Base-by-base conservation (phyloP, 2,113 vertebrate species). In the Cacatua alba region DNA sequence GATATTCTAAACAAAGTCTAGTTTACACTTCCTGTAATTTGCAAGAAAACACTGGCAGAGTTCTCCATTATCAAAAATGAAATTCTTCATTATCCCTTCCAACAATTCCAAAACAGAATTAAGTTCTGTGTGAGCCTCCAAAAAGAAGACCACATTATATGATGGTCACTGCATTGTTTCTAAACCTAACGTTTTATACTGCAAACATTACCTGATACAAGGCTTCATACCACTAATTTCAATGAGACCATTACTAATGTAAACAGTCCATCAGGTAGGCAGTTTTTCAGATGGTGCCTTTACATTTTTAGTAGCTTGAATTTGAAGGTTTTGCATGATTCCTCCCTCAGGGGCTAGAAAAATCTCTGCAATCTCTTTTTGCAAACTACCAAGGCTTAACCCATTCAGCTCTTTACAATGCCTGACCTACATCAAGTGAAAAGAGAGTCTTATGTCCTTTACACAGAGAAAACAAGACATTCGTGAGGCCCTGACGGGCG, bases 401-500 rank as follows among this genome's bases (percentile, higher is more conserved):
- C 39, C 86, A 91, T 92, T 96, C 87, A 95, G 48, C 65, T 80
- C 60, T 68, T 85, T 25, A 94, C 92, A 96, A 96, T 92, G 88
- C 88, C 92, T 95, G 95, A 96, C 95, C 95, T 92, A 95, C 75
- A 93, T 89, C 75, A 93, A 93, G 64, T 91, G 77, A 86, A 92
- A 92, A 74, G 86, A 63, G 48, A 57, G 60, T 68, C 63, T 69
- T 67, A 39, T 15, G 48, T 82, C 78, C 70, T 80, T 62, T 26
- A 74, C 48, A 72, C 35, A 52, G 26, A 86, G n/a, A 82, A 88
- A 91, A 52, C 79, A 74, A 82, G 67, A 82, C 76, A 88, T 68
- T 81, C 52, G 43, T 52, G 82, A 88, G 70, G 91, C 87, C 82
- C 88, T 33, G 48, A 83, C 26, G 82, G 86, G 70, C 59, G 33